Evolutionary conservation across 1,140 invertebrate species (phyloP), one percentile per base, ranked within the genome.

Genomic region (Drosophila takahashii): DNA sequence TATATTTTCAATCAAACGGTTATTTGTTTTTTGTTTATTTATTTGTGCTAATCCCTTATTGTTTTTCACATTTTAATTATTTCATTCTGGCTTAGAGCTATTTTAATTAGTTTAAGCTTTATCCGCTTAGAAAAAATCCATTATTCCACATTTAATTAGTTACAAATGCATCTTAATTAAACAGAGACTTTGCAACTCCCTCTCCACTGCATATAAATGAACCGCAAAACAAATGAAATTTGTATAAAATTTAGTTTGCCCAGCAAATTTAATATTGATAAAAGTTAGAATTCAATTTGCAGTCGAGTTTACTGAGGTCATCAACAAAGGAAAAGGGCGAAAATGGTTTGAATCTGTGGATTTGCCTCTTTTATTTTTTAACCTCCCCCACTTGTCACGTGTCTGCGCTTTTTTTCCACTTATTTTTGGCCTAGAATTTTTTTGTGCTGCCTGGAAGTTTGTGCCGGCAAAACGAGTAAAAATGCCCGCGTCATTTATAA

Each of bases 401-500:
- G 59, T 50, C 29, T 34, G 36, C 13, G 10, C 32, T 42, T 26
- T 56, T 42, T 52, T 52, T 18, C 48, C 53, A 52, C 47, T 72
- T 85, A 85, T 85, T 85, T 85, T 85, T 54, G 56, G 52, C 32
- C 8, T 29, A 41, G 50, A 58, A 51, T 71, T 45, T 48, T 48
- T 9, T 57, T 10, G 41, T 42, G 37, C 42, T 66, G 36, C 45
- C 29, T 34, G 60, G 36, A 58, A 59, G 53, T 39, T 61, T 48
- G 44, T 61, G 71, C 9, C 48, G 18, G 36, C 29, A 45, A 74
- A 47, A 45, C 26, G 22, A 81, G 7, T 29, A 29, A 29, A 29
- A 73, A 58, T 78, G 39, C 53, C 34, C 73, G 57, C 83, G 61
- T 87, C 81, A 87, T 87, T 87, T 81, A 76, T 76, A 81, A 81